Evolutionary conservation across 2,888 invertebrate species (phyloP), one percentile per base, ranked within the genome.

Genomic region (Disparrhopalites patrizii): DNA sequence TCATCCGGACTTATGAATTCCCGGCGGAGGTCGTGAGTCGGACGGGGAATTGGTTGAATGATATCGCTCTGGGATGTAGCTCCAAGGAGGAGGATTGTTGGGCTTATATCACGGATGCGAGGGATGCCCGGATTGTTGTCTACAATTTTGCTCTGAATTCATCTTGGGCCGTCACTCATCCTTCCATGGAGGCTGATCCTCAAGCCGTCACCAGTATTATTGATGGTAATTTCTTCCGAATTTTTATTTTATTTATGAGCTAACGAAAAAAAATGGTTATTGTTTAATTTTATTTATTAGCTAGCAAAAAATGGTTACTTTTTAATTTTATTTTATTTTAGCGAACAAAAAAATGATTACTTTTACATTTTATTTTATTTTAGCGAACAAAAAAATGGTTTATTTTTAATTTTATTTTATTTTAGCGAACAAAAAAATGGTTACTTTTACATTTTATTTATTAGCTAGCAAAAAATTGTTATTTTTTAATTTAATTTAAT

Each of bases 91-190:
- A 86, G 75, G 82, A 83, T 25, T 83, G 83, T 30, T 85, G 83
- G 76, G 88, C 87, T 1, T 89, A 88, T 76, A 88, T 89, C 38
- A 86, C 87, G 1, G 89, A 89, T 78, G 86, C 85, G 76, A 85
- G 85, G 76, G 66, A 64, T 28, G 64, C 38, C 31, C 65, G 30
- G 31, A 83, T 90, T 65, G 85, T 90, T 65, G 87, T 89, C 8
- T 89, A 85, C 78, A 85, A 86, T 1, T 79, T 85, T 43, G 81
- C 81, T 66, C 83, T 86, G 73, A 84, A 85, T 72, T 83, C 83
- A 63, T 84, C 87, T 8, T 89, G 89, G 88, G 88, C 87, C 79
- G 79, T 89, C 62, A 86, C 88, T 75, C 77, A 79, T 3, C 80
- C 80, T 47, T 84, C 86, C 1, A 89, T 89, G 88, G 80, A 79